phyloP scores from a whole-genome alignment of 2,113 vertebrate species.

The Nanger granti region DNA sequence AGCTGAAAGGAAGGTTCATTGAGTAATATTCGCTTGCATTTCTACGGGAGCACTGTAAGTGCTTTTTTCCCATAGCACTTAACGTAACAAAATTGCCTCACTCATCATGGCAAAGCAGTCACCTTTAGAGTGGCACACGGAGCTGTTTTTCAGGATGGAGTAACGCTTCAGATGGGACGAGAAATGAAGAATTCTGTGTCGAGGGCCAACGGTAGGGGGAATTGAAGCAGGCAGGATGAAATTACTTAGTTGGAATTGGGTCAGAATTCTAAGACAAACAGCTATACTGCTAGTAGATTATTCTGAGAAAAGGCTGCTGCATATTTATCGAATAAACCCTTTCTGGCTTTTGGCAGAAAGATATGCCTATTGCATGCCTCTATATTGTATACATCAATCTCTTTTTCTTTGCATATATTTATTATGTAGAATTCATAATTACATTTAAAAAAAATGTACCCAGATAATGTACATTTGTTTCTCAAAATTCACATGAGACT shows the following conservation, averaged over 20 bases:
- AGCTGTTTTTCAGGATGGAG: constrained; percentile 26
- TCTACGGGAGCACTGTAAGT: neutral
- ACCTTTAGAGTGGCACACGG: constrained; percentile 18
- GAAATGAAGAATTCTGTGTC: constrained; percentile 50
- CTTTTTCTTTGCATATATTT: neutral
- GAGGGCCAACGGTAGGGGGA: neutral
- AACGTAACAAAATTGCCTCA: constrained; percentile 60
- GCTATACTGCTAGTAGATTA: neutral
- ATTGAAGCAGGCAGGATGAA: constrained; percentile 26
- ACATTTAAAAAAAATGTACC: neutral
- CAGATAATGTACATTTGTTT: neutral
- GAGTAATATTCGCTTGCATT: constrained; percentile 44
- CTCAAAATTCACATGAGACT: neutral
- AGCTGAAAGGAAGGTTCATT: constrained; percentile 43
- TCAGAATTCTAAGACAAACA: constrained; percentile 28
- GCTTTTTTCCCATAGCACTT: constrained; percentile 47
- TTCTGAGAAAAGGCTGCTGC: neutral
- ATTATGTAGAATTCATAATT: neutral
- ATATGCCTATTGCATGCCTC: neutral
- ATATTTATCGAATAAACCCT: neutral
- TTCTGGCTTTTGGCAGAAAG: neutral
- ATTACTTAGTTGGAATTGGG: constrained; percentile 41
- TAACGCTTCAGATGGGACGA: neutral
- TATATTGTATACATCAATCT: neutral
- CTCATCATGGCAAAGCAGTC: constrained; percentile 45